Evolutionary conservation across 2,888 invertebrate species (phyloP).

Genomic region (Torymus auratus): DNA sequence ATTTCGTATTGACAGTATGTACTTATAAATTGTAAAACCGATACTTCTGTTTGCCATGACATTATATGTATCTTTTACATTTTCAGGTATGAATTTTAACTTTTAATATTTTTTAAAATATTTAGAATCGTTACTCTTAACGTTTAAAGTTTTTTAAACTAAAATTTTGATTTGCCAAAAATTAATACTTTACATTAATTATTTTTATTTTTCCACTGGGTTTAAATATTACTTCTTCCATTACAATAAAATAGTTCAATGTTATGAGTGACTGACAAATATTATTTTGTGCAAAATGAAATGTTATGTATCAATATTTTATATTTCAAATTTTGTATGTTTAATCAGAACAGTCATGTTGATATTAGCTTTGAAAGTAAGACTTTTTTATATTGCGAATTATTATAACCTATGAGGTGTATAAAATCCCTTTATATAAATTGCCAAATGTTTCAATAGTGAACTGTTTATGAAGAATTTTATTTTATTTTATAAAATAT

Average conservation of each 20-base stretch:
- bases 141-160: neutral
- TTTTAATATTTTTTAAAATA: no score
- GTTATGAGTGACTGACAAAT: conserved; percentile 31
- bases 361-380: conserved; percentile 10
- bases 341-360: conserved; percentile 14
- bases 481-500: neutral
- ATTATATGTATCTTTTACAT: neutral
- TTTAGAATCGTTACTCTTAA: conserved; percentile 1
- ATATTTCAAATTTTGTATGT: conserved; percentile 20
- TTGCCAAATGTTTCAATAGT: neutral
- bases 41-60: conserved; percentile 5
- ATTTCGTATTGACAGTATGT: conserved; percentile 40
- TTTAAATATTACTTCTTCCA: conserved; percentile 38
- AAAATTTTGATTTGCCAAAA: neutral
- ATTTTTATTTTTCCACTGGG: conserved; percentile 1
- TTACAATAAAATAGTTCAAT: conserved; percentile 7
- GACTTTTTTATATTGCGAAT: conserved; percentile 13
- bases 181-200: neutral
- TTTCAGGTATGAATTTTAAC: neutral
- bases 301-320: neutral
- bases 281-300: conserved; percentile 11
- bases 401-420: conserved; percentile 14
- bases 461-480: conserved; percentile 14
- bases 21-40: conserved; percentile 46
- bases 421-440: conserved; percentile 13